phyloP scores from a whole-genome alignment of 1,140 invertebrate genomes.

The Agrilus planipennis region DNA sequence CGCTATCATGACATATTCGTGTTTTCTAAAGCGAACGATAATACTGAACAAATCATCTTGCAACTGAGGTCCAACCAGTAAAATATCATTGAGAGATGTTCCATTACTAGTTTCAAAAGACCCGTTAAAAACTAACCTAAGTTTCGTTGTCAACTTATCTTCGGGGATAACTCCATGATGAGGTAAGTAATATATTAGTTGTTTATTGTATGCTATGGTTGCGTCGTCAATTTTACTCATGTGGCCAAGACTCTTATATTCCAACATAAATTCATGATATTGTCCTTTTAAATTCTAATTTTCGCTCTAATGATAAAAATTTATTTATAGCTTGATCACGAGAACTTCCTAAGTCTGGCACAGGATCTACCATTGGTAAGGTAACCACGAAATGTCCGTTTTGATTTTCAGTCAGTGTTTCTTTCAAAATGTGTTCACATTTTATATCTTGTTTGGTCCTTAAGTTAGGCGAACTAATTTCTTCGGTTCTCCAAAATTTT shows the following conservation, averaged over 20 bases:
- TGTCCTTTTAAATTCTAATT: background rate
- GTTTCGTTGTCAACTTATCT: conserved; percentile 13
- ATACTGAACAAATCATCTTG: conserved; percentile 29
- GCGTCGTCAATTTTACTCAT: too few relatives aligned
- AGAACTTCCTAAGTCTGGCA: too few relatives aligned
- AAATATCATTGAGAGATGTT: conserved; percentile 9
- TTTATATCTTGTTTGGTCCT: too few relatives aligned
- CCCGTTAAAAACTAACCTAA: conserved; percentile 15
- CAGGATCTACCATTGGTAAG: too few relatives aligned
- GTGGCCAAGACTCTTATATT: conserved; percentile 1
- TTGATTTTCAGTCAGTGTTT: too few relatives aligned
- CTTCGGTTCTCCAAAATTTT: too few relatives aligned
- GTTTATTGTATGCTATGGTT: too few relatives aligned
- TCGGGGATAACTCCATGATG: conserved; percentile 15
- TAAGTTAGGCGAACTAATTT: too few relatives aligned
- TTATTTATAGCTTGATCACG: too few relatives aligned
- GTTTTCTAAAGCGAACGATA: conserved; percentile 26
- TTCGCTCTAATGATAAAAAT: conserved; percentile 6
- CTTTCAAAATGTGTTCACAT: too few relatives aligned
- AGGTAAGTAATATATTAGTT: conserved; percentile 13
- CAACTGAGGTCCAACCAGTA: conserved; percentile 22
- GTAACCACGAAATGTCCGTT: too few relatives aligned
- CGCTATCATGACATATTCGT: conserved; percentile 2
- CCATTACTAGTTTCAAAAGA: conserved; percentile 5
- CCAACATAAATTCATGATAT: conserved; percentile 4